Percentiles rank a stretch among this genome's conserved stretches.
Evolutionary conservation across 2,113 vertebrate genomes (phyloP).

Genomic region (Sebastes fasciatus): DNA sequence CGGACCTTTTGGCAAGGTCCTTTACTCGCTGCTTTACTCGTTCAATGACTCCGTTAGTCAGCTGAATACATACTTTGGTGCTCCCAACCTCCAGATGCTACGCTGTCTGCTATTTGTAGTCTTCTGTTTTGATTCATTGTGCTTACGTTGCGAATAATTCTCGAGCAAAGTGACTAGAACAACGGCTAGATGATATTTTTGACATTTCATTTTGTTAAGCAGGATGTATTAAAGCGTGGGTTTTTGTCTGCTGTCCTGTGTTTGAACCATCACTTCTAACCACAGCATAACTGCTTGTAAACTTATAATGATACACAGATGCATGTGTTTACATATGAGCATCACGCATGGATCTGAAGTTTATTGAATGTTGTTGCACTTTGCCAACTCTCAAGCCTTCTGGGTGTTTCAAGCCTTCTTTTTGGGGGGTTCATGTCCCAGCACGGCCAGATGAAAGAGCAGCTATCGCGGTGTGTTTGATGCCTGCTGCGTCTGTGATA

Average conservation of each 20-base stretch:
- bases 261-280: constrained; percentile 22
- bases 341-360: neutral
- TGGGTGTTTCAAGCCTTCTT: neutral
- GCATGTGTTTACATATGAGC: neutral
- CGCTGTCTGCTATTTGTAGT: neutral
- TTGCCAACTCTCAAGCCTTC: neutral
- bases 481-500: constrained; percentile 31
- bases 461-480: constrained; percentile 28
- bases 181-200: neutral
- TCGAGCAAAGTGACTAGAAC: neutral
- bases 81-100: neutral
- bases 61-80: constrained; percentile 11
- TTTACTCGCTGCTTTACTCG: constrained; percentile 40
- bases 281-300: constrained; percentile 10
- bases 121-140: neutral
- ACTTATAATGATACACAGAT: constrained; percentile 7
- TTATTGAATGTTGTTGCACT: neutral
- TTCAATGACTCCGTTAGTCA: constrained; percentile 44
- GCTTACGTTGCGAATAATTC: neutral
- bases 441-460: constrained; percentile 6
- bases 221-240: neutral
- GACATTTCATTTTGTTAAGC: constrained; percentile 4
- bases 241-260: constrained; percentile 30
- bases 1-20: constrained; percentile 55
- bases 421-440: constrained; percentile 14